Percentiles rank a stretch among this genome's conserved stretches.
Conservation (phyloP, 2,888 invertebrate genomes). For the Agriotes lineatus region DNA sequence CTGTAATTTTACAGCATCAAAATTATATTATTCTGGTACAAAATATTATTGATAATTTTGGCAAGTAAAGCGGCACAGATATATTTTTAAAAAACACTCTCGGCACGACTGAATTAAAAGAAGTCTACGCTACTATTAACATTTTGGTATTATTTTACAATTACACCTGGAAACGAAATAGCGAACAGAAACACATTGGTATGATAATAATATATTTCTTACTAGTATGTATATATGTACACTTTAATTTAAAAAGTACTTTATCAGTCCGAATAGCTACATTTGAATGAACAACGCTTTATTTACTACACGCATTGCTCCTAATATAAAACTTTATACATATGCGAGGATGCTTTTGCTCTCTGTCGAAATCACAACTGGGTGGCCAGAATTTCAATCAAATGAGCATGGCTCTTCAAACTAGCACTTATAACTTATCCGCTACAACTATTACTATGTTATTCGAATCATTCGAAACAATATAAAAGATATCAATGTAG, state of each 20-base stretch:
- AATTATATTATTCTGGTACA: too few relatives aligned
- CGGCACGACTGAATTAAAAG: background rate
- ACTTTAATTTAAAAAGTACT: constrained; percentile 16
- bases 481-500: too few relatives aligned
- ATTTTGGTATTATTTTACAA: constrained; percentile 4
- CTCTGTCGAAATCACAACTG: background rate
- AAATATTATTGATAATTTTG: too few relatives aligned
- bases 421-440: too few relatives aligned
- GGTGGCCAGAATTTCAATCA: too few relatives aligned
- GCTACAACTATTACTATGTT: background rate
- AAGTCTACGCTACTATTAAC: constrained; percentile 8
- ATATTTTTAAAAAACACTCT: constrained; percentile 3
- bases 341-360: constrained; percentile 18
- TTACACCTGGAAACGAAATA: constrained; percentile 4
- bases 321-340: constrained; percentile 21
- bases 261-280: constrained; percentile 21
- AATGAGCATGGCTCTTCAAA: too few relatives aligned
- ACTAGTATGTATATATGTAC: constrained; percentile 21
- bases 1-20: background rate
- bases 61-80: background rate
- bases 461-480: too few relatives aligned
- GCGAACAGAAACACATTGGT: constrained; percentile 8
- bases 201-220: constrained; percentile 1
- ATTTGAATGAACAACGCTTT: constrained; percentile 15
- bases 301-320: background rate